Base-by-base conservation (phyloP, 2,797 vertebrate genomes). In the Karalla daura region DNA sequence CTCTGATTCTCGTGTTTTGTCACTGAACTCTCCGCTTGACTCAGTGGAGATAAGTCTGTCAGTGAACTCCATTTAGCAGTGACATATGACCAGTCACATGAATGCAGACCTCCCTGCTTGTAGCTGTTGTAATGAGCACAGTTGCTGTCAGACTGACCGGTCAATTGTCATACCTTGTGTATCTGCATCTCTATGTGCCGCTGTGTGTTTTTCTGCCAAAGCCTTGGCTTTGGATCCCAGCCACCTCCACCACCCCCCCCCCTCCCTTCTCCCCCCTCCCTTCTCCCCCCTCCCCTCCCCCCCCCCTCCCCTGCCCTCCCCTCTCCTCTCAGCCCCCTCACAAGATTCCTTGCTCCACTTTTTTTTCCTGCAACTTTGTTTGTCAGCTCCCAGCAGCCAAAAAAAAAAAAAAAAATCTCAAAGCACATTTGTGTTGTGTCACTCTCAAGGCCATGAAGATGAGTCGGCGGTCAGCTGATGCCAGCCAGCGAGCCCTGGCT, bases 401-500 rank as follows among this genome's bases (percentile, higher is more conserved):
- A n/a, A n/a, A n/a, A n/a, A n/a, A n/a, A n/a, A n/a, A n/a, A n/a
- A 82, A 76, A 66, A 78, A 65, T 71, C 65, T 85, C 36, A 88
- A 78, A 73, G 58, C 24, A 11, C 27, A 49, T 83, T 41, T 81
- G 46, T 80, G 65, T 76, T 74, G 47, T 87, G 60, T 86, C 68
- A 90, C 89, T 88, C 60, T 91, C 46, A 86, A 99, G 98, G 97
- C 97, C 71, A 98, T 99, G 97, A 99, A 98, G 94, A 96, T 98
- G 95, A 97, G 96, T 81, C 95, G 97, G 20, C 91, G 96, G 87
- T 96, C 97, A 89, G 93, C 96, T 87, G 98, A 99, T 88, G 92
- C 96, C 89, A 97, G 94, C 66, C 97, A 98, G 86, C 94, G 96
- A 81, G 97, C 95, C 73, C 87, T 97, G 94, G 96, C 96, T 0